These are phyloP conservation scores for Nettapus auritus DNA, from an alignment of 2,113 vertebrate genomes.

Conservation along the genomic window DNA sequence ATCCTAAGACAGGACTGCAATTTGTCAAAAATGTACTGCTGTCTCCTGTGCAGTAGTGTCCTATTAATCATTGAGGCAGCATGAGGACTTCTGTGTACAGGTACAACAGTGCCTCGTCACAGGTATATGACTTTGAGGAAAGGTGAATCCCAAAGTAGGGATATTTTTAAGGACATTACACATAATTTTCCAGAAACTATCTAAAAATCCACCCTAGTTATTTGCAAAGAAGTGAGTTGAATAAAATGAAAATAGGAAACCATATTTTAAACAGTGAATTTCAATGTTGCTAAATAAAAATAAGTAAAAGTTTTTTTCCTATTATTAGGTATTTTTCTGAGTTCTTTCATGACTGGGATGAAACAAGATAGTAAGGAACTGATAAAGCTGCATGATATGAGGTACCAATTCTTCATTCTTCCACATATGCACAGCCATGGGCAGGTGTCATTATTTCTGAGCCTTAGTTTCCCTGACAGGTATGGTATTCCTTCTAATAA, in stretches of 20 bases:
- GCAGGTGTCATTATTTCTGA: not conserved
- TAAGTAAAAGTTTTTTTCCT: not conserved
- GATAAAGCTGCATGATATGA: not conserved
- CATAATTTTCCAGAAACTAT: not conserved
- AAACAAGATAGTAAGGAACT: not conserved
- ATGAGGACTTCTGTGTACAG: not conserved
- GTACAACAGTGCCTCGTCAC: not conserved
- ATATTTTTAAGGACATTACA: not conserved
- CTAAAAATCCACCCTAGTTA: not conserved
- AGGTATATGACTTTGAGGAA: constrained; percentile 14
- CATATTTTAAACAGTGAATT: not conserved
- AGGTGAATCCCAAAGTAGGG: not conserved
- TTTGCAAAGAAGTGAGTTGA: not conserved
- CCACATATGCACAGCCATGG: not conserved
- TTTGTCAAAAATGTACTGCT: constrained; percentile 36
- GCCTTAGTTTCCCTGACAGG: not conserved
- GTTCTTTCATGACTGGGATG: not conserved
- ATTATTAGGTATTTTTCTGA: not conserved
- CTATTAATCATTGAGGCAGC: not conserved
- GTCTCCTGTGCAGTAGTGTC: not conserved
- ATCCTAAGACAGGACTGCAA: not conserved
- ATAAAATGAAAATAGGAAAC: not conserved
- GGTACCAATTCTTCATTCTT: not conserved
- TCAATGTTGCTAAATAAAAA: not conserved
- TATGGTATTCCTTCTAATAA: not conserved